phyloP scores from a whole-genome alignment of 2,113 vertebrate genomes.

The Caloenas nicobarica region DNA sequence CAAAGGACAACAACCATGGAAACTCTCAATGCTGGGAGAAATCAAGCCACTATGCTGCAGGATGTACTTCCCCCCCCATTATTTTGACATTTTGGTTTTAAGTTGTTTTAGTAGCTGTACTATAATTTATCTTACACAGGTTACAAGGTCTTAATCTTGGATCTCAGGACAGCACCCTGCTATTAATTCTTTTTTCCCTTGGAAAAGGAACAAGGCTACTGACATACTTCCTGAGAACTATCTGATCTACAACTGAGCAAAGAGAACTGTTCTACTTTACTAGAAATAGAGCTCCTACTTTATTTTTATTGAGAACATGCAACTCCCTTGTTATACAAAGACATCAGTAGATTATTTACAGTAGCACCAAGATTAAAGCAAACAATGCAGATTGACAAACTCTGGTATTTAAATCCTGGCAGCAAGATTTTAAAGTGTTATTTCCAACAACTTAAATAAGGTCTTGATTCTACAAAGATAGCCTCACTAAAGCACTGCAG shows the following conservation, averaged over 20 bases:
- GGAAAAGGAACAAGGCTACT: neutral
- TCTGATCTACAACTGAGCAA: neutral
- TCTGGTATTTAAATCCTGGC: neutral
- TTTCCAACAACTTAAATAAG: neutral
- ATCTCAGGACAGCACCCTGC: neutral
- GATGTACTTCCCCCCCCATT: neutral
- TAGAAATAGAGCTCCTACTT: neutral
- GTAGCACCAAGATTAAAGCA: neutral
- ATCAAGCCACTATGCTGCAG: neutral
- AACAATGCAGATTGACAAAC: neutral
- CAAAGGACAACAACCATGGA: neutral
- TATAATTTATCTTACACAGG: neutral
- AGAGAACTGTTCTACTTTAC: neutral
- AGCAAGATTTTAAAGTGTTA: neutral
- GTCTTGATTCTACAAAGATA: neutral
- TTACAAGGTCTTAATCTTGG: neutral
- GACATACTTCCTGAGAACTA: neutral
- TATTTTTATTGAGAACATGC: neutral
- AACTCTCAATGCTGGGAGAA: neutral
- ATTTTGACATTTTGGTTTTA: neutral
- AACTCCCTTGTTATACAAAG: neutral
- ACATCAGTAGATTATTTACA: neutral
- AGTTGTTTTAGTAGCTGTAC: neutral
- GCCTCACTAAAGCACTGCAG: neutral
- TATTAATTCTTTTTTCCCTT: neutral